These are phyloP conservation scores for Lepilemur ruficaudatus DNA, from an alignment of 2,797 vertebrate genomes.

Conservation along the genomic window DNA sequence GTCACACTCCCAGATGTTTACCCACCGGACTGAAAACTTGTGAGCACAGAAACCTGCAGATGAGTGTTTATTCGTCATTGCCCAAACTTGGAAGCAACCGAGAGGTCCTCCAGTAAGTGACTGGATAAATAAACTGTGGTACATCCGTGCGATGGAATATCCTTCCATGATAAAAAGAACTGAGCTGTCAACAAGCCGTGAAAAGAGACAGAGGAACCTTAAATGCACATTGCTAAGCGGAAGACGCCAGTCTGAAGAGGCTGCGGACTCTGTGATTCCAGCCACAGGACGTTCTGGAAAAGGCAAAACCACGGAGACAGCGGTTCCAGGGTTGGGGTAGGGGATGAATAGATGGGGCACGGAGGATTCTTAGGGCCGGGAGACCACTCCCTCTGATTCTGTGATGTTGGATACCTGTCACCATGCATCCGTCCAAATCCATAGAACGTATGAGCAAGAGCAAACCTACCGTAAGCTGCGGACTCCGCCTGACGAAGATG, in stretches of 20 bases:
- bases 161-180: not conserved
- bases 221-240: fast-evolving
- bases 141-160: not conserved
- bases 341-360: fast-evolving
- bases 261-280: fast-evolving
- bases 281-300: fast-evolving
- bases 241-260: not conserved
- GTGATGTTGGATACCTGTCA: fast-evolving
- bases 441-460: fast-evolving
- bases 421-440: not conserved
- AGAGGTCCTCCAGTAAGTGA: not conserved
- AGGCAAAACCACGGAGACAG: fast-evolving
- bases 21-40: not conserved
- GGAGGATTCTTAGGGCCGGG: not conserved
- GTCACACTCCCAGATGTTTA: fast-evolving
- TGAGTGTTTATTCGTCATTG: not conserved
- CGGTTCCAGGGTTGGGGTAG: fast-evolving
- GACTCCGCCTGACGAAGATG: not conserved
- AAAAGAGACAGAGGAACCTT: not conserved
- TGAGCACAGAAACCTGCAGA: not conserved
- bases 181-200: fast-evolving
- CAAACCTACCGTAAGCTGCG: fast-evolving
- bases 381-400: too few species aligned
- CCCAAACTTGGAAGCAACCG: not conserved
- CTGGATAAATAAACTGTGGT: fast-evolving